Evolutionary conservation across 2,113 vertebrate genomes (phyloP), one percentile per base, ranked within the genome.

Genomic region (Bufo gargarizans): DNA sequence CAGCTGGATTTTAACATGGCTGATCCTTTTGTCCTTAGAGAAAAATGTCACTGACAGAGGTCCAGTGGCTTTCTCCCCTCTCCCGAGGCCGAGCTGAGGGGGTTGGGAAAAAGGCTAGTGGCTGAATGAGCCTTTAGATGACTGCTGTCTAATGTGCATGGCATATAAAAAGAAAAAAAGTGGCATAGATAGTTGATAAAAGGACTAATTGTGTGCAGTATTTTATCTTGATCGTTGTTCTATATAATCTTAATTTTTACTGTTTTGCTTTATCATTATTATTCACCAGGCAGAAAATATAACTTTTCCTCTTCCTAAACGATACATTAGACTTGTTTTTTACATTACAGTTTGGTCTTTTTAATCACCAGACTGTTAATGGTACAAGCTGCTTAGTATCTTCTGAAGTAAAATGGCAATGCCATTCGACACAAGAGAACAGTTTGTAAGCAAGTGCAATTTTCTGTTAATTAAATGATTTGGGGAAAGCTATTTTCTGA

Each of bases 401-500:
- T 47, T 71, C n/a, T 77, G 90, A 82, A 77, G 83, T 91, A 91
- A 89, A 55, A 58, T 13, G 88, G 90, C 58, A 20, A 56, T 87
- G n/a, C 77, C 86, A 83, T 77, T 49, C 22, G 79, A 78, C 90
- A 86, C 76, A 93, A 91, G 81, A 92, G 89, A 92, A 92, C 85
- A 90, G 91, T 91, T 79, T 85, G 90, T 91, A 91, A 92, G 87
- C 91, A 93, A 91, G 65, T 89, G 53, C 58, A 83, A 87, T 92
- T 91, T 89, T 90, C 45, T 90, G 76, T 90, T 91, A 94, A 94
- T 93, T 91, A 92, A 90, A 92, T 90, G 91, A 91, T 92, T 92
- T 90, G 90, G 90, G 79, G 91, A 92, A 93, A 92, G 93, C 93
- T 90, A 86, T 95, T 93, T 94, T 92, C 94, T 93, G 89, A 90